These are phyloP conservation scores for Carassius auratus DNA, from an alignment of 2,113 vertebrate genomes.

Conservation along the genomic window DNA sequence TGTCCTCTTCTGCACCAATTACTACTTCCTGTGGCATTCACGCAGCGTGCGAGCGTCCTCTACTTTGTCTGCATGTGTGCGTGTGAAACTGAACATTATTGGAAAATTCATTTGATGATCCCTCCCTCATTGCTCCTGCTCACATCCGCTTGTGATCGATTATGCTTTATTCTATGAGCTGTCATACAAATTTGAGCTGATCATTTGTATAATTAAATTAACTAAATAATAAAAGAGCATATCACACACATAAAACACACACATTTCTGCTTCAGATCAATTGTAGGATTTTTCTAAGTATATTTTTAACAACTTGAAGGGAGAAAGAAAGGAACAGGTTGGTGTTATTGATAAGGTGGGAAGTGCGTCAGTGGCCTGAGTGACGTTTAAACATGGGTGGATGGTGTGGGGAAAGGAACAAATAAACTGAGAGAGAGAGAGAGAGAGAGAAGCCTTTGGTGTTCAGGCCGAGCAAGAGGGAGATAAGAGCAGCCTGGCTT, in stretches of 20 bases:
- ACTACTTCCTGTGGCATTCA: constrained; percentile 54
- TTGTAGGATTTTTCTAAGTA: not conserved
- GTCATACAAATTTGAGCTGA: not conserved
- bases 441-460: constrained; percentile 43
- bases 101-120: not conserved
- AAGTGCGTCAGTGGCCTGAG: constrained; percentile 55
- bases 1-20: constrained; percentile 63
- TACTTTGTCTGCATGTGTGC: not conserved
- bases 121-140: not conserved
- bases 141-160: not conserved
- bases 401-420: constrained; percentile 26
- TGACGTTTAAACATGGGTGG: not conserved
- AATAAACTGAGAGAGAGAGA: constrained; percentile 29
- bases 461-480: constrained; percentile 57
- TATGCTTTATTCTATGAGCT: not conserved
- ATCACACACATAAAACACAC: not conserved
- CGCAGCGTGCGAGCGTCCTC: not conserved
- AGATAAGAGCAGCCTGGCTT: constrained; percentile 68
- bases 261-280: not conserved
- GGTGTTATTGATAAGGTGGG: constrained; percentile 39
- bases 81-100: not conserved
- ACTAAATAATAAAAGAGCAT: not conserved
- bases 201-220: not conserved
- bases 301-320: not conserved
- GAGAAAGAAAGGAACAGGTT: constrained; percentile 52